Conservation (phyloP, 2,113 vertebrate species). For the Tachuris rubrigastra region DNA sequence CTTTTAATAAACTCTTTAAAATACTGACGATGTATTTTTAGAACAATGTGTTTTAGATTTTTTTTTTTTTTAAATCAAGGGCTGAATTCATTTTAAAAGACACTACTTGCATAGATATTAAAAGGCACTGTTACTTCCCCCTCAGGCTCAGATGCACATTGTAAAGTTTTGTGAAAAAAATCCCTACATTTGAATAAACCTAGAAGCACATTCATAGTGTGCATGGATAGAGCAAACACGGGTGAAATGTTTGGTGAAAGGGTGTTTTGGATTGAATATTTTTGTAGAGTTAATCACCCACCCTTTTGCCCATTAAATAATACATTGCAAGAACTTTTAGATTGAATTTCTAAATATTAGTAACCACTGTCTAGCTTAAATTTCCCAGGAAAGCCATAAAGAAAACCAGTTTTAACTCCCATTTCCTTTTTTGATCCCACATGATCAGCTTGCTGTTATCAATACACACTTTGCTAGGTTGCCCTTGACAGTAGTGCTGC, state of each 20-base stretch:
- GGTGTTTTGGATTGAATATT: not conserved
- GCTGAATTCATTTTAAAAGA: conserved; percentile 46
- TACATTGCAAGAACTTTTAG: not conserved
- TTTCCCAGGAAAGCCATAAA: not conserved
- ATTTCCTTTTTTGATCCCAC: not conserved
- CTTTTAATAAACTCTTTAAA: conserved; percentile 84
- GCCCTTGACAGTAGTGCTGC: not conserved
- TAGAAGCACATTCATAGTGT: not conserved
- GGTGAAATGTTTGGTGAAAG: not conserved
- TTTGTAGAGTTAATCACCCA: not conserved
- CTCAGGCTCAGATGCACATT: conserved; percentile 32
- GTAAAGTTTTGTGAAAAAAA: not conserved
- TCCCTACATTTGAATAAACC: not conserved
- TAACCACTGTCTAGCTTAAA: not conserved
- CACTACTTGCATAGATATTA: not conserved
- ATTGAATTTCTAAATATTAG: not conserved
- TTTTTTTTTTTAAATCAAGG: conserved; percentile 68
- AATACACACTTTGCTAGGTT: not conserved
- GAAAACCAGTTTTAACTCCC: not conserved
- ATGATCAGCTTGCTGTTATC: not conserved
- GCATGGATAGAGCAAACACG: not conserved
- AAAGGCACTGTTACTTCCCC: conserved; percentile 17
- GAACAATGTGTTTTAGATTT: conserved; percentile 60
- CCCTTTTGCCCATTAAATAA: not conserved
- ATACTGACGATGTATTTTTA: conserved; percentile 75